Evolutionary conservation across 2,888 invertebrate species (phyloP).

Genomic region (Caenorhabditis uteleia): DNA sequence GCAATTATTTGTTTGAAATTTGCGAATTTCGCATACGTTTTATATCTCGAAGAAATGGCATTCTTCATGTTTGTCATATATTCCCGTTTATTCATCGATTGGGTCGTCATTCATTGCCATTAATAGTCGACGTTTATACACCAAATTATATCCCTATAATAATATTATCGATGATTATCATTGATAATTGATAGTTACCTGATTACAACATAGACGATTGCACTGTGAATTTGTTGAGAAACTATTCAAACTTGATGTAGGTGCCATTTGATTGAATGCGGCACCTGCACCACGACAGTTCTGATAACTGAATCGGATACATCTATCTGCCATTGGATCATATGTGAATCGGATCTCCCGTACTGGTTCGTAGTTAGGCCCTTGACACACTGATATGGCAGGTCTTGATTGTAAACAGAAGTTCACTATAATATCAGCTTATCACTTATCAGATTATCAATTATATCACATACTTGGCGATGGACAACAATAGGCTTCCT

Average conservation of each 20-base stretch:
- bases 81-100: constrained; percentile 13
- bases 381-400: constrained; percentile 39
- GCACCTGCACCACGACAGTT: constrained; percentile 35
- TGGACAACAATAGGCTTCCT: constrained; percentile 44
- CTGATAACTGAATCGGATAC: constrained; percentile 42
- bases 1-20: constrained; percentile 11
- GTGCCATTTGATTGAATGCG: constrained; percentile 15
- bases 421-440: constrained; percentile 26
- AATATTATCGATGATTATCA: background rate
- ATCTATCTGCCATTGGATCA: constrained; percentile 45
- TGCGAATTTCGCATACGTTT: constrained; percentile 28
- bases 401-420: constrained; percentile 48
- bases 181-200: constrained; percentile 12
- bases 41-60: no score
- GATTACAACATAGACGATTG: constrained; percentile 47
- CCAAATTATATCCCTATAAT: constrained; percentile 44
- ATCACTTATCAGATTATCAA: background rate
- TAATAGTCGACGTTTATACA: constrained; percentile 43
- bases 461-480: constrained; percentile 40
- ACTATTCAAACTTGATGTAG: constrained; percentile 32
- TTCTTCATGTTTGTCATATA: constrained; percentile 18
- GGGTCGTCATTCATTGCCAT: constrained; percentile 43
- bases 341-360: constrained; percentile 49
- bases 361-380: constrained; percentile 37
- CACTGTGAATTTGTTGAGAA: constrained; percentile 46